Base-by-base conservation (phyloP, 2,797 vertebrate species). In the Chiroxiphia lanceolata region DNA sequence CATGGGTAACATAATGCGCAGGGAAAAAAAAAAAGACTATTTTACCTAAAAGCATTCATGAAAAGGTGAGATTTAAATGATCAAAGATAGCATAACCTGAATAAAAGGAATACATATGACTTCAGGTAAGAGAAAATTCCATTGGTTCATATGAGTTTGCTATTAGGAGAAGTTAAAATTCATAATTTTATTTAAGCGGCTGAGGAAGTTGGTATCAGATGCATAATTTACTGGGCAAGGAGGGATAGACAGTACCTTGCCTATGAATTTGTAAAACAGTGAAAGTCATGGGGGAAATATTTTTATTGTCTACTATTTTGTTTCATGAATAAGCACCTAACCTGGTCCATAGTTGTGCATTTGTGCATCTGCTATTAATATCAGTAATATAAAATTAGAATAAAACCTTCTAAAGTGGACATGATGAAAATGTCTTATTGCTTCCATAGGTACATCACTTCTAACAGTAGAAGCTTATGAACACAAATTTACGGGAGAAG, bases 401-500 rank as follows among this genome's bases (percentile, higher is more conserved):
- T 34, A 72, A 83, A 78, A 45, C 21, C 16, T 85, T 65, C 13
- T 71, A 6, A 64, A 50, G 31, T 45, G 36, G 26, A 42, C 18
- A 6, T 51, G 44, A 81, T 60, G 27, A 60, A 77, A 85, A 71
- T 26, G 10, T 81, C 45, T 50, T 56, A 18, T 80, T 90, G 59
- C 53, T 94, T 94, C 51, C 91, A 5, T 91, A 99, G 99, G 98
- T 67, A 98, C 98, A 29, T 98, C 98, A 89, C 90, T 99, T 90
- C 91, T 98, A 70, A 99, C 98, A 71, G 98, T 99, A 70, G 97
- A 98, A 88, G 99, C 98, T 69, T 97, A 97, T 65, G 97, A 98
- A 80, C 95, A 42, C 76, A 97, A 81, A 63, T 96, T 94, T 96
- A 90, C 87, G 75, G 95, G 87, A 95, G 97, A 97, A 71, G 93